These are phyloP conservation scores for Pristionchus arcanus DNA, from an alignment of 2,888 invertebrate genomes.

Conservation along the genomic window DNA sequence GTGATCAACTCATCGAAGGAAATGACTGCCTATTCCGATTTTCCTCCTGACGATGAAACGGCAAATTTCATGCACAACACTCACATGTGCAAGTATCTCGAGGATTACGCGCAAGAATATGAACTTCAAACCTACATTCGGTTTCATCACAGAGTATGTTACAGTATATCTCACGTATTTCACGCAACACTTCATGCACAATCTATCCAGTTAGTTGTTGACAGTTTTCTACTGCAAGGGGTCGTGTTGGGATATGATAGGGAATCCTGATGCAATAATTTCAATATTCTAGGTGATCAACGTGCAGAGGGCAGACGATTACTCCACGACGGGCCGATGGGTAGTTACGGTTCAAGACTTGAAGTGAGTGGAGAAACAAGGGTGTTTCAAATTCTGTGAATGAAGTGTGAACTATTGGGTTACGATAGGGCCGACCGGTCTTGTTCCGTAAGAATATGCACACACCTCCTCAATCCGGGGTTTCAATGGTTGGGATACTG, in stretches of 20 bases:
- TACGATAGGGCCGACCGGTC: too few species aligned
- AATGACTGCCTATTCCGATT: constrained; percentile 80
- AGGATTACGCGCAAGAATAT: constrained; percentile 59
- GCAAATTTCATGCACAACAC: constrained; percentile 71
- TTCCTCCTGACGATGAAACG: constrained; percentile 80
- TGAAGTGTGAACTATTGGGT: too few species aligned
- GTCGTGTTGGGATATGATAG: too few species aligned
- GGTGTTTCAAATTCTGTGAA: too few species aligned
- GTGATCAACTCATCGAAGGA: constrained; percentile 81
- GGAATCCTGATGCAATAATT: neutral
- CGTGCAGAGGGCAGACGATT: constrained; percentile 74
- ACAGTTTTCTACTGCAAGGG: too few species aligned
- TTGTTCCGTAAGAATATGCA: too few species aligned
- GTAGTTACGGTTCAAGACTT: constrained; percentile 69
- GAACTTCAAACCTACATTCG: constrained; percentile 56
- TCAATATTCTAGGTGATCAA: constrained; percentile 52
- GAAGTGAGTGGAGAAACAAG: constrained; percentile 52
- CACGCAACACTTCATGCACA: too few species aligned
- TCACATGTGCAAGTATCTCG: constrained; percentile 62
- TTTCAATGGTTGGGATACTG: neutral
- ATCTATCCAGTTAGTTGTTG: too few species aligned
- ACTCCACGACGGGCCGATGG: constrained; percentile 79
- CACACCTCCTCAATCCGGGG: too few species aligned
- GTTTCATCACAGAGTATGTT: constrained; percentile 57
- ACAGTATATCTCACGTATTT: neutral